Base-by-base conservation (phyloP, 30 jellyfish, hydroid and myxozoan genomes). In the Chironex yamaguchii region DNA sequence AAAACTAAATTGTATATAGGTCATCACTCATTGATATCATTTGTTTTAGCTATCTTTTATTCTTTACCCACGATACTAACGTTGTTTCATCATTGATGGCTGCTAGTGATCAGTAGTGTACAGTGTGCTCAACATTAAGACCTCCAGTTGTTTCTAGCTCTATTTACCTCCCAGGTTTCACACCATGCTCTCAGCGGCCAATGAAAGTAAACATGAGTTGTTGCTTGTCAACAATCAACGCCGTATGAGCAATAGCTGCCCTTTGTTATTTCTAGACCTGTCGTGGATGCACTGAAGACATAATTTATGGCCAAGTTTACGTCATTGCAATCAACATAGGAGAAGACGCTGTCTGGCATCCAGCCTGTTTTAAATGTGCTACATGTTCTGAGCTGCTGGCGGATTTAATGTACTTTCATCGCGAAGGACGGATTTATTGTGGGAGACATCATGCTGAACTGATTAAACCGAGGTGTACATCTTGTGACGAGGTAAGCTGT, bases 401-500 rank as follows among this genome's bases (percentile, higher is more conserved):
- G 81, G 97, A 95, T 79, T 70, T 95, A 64, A 71, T 79, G 13
- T 95, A 83, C 75, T 90, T 68, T 62, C 91, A 80, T 36, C 71
- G 72, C 28, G 93, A 95, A 12, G 97, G 89, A 4, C 87, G 75
- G 0, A 78, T 95, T 14, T 90, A 21, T 62, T 95, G 99, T 68
- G 97, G 95, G 4, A 52, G 99, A 2, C 99, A 95, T 81, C 81
- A 84, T 42, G 99, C 97, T 11, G 99, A 95, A 49, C 91, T 29
- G 27, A 79, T 34, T 52, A 95, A 95, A 72, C 97, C 97, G 50
- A 81, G 99, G 52, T 95, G 99, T 73, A 71, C 67, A 0, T 86
- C 94, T 27, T 95, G 99, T 67, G 99, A 95, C 79, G 99, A 95
- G 99, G 99, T 95, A 62, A 33, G 91, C 71, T 12, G 42, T 72